Percentiles rank a stretch among this genome's conserved stretches.
These are phyloP conservation scores for Parthenolecanium corni DNA, from an alignment of 2,888 invertebrate genomes.

Conservation along the genomic window DNA sequence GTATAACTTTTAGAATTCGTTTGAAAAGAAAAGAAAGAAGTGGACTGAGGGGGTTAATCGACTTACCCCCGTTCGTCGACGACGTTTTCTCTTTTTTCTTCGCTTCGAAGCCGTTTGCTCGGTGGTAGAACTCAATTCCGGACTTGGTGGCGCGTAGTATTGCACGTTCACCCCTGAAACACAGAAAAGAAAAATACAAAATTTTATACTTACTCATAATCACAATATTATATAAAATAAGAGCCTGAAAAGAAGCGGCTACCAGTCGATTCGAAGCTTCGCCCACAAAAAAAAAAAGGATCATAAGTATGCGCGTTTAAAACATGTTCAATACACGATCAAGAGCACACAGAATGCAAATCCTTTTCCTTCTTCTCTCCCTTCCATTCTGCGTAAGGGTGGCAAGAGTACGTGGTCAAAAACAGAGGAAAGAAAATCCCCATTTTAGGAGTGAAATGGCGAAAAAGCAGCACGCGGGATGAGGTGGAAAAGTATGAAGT, in stretches of 20 bases:
- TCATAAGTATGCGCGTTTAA: too few species aligned
- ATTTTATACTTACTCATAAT: too few species aligned
- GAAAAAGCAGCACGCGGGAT: not conserved
- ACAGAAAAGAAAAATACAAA: not conserved
- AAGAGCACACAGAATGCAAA: too few species aligned
- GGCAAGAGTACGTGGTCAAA: too few species aligned
- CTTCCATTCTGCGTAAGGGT: too few species aligned
- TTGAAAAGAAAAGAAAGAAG: not conserved
- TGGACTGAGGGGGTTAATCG: too few species aligned
- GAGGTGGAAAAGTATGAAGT: too few species aligned
- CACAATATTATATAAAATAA: not conserved
- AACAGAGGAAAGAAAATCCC: not conserved
- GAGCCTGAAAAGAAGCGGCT: not conserved
- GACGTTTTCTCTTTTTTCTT: conserved; percentile 34
- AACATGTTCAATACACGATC: too few species aligned
- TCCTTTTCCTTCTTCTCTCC: too few species aligned
- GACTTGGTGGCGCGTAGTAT: not conserved
- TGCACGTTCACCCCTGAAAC: not conserved
- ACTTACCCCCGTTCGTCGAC: conserved; percentile 35
- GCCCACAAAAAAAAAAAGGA: too few species aligned
- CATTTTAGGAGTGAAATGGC: not conserved
- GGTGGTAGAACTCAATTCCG: not conserved
- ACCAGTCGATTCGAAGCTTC: not conserved
- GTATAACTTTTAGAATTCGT: not conserved
- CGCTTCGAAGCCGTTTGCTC: conserved; percentile 27